Evolutionary conservation across 2,797 vertebrate genomes (phyloP), one percentile per base, ranked within the genome.

Genomic region (Bucorvus abyssinicus): DNA sequence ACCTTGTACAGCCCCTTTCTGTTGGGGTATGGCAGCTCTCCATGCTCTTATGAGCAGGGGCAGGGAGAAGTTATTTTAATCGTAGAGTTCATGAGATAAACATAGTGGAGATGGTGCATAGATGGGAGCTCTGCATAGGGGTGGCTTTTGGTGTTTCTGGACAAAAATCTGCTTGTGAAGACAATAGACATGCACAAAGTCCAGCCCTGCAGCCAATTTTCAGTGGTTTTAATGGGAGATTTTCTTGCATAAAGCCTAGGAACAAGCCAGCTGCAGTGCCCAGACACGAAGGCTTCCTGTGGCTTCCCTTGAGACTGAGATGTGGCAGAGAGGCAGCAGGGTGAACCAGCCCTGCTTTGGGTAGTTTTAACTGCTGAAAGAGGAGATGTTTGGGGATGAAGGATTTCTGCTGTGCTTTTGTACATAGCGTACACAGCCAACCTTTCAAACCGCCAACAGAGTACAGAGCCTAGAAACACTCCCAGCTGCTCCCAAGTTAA

Each of bases 401-500:
- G 81, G 52, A 87, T 81, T 94, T 94, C 84, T 65, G 85, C 40
- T 42, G 83, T 90, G 78, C 79, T 84, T 93, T 96, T 88, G 57
- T 90, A 88, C 75, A 14, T 55, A 89, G 92, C 89, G 95, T 95
- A 96, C 38, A 45, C 60, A 91, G 89, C 60, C 89, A 90, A 47
- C 80, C 90, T 97, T 96, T 96, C 73, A 96, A 94, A 89, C 80
- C 88, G 57, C 94, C 90, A 92, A 40, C 40, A 50, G 84, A 91
- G 81, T 73, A 90, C 80, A 92, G 91, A 92, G 78, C 78, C 77
- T 78, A 91, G 89, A 96, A 94, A 97, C 23, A 44, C 85, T 79
- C 82, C 55, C 55, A 68, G 80, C 92, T 89, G 78, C 95, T 97
- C 95, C 81, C 91, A 83, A 95, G 84, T 94, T 97, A 91, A 95